Evolutionary conservation across 2,797 vertebrate genomes (phyloP).

Genomic region (Enteromius fasciolatus): DNA sequence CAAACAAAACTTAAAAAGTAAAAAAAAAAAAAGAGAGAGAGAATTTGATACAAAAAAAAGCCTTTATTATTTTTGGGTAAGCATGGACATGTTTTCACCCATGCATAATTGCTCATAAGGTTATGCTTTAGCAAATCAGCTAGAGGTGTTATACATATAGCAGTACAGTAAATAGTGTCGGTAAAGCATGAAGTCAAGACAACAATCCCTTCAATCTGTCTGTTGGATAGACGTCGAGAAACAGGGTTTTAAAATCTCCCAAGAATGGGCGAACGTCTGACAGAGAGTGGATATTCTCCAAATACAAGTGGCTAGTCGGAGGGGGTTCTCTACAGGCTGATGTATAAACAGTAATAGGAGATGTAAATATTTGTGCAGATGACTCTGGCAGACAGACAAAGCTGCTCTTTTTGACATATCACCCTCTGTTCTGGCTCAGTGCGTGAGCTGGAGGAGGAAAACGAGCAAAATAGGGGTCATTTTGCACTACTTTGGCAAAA

Average conservation of each 20-base stretch:
- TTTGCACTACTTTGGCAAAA: conserved; percentile 69
- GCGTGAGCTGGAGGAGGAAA: conserved; percentile 76
- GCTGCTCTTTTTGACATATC: conserved; percentile 79
- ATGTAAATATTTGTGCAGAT: conserved; percentile 96
- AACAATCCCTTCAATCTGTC: background rate
- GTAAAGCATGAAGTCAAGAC: background rate
- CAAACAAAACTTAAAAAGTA: too few species aligned
- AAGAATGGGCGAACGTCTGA: conserved; percentile 51
- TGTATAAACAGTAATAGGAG: conserved; percentile 96
- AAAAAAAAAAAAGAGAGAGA: too few species aligned
- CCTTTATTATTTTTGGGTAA: background rate
- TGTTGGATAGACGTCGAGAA: background rate
- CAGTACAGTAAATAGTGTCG: background rate
- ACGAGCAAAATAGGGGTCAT: conserved; percentile 77
- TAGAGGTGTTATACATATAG: background rate
- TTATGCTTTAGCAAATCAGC: background rate
- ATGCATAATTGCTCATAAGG: background rate
- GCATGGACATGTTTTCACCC: background rate
- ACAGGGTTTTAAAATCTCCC: conserved; percentile 33
- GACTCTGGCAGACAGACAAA: conserved; percentile 87
- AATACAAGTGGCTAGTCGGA: conserved; percentile 83
- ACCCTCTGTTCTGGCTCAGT: conserved; percentile 77
- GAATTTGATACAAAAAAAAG: too few species aligned
- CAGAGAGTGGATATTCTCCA: conserved; percentile 76
- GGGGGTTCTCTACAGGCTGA: conserved; percentile 79